Conservation (phyloP, 64 coral and sea anemone genomes). For the Dendrophyllia cribrosa region DNA sequence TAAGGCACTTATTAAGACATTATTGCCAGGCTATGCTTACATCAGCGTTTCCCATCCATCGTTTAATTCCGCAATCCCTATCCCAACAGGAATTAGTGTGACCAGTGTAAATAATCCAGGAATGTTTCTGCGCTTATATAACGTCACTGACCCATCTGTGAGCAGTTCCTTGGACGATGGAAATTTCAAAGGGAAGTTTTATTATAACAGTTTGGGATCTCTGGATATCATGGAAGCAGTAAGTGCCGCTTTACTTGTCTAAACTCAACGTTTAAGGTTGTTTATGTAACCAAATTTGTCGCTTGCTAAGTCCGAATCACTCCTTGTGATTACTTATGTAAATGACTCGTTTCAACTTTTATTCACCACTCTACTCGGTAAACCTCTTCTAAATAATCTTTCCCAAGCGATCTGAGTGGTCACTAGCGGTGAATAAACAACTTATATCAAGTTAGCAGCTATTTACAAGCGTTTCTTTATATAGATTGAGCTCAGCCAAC, state of each 20-base stretch:
- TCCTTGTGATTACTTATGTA: too few relatives aligned
- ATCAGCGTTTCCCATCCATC: slow-evolving; percentile 19
- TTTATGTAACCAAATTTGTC: too few relatives aligned
- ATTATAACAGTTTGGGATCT: slow-evolving; percentile 45
- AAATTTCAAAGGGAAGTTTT: neutral
- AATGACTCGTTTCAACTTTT: too few relatives aligned
- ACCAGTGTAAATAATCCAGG: neutral
- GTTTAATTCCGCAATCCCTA: neutral
- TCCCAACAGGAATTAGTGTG: neutral
- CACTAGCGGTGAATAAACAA: too few relatives aligned
- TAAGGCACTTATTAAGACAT: slow-evolving; percentile 5
- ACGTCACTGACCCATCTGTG: neutral
- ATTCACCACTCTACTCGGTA: too few relatives aligned
- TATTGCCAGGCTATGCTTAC: slow-evolving; percentile 41
- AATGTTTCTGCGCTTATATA: slow-evolving; percentile 43
- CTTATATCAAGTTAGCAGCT: too few relatives aligned
- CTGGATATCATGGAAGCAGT: slow-evolving; percentile 38
- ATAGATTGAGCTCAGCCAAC: too few relatives aligned
- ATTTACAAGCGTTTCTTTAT: too few relatives aligned
- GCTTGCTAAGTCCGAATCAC: too few relatives aligned
- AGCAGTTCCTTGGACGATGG: slow-evolving; percentile 1
- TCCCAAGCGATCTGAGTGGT: too few relatives aligned
- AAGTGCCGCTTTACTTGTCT: neutral
- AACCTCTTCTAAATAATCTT: too few relatives aligned
- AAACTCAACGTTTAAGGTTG: too few relatives aligned